Percentiles rank a stretch among this genome's conserved stretches.
Evolutionary conservation across 2,113 vertebrate genomes (phyloP).

Genomic region (Aldabrachelys gigantea): DNA sequence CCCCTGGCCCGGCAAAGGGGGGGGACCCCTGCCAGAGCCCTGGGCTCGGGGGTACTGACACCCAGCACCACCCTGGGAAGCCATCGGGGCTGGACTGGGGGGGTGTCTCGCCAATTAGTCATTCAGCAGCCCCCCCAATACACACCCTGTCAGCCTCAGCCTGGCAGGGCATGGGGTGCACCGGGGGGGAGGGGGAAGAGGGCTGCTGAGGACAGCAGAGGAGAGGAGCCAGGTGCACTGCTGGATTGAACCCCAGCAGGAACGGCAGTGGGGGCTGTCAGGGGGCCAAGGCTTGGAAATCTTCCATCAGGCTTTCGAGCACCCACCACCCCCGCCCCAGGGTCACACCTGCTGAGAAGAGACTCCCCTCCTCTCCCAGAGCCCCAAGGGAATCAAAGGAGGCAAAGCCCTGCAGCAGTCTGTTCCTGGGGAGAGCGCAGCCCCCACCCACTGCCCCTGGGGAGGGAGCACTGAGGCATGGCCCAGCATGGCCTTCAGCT

Average conservation of each 20-base stretch:
- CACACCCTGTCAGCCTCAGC: neutral
- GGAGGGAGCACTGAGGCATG: neutral
- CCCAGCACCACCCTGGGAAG: too few species aligned
- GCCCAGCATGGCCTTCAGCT: neutral
- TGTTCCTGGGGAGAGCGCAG: too few species aligned
- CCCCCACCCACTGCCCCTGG: neutral
- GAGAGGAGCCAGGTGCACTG: neutral
- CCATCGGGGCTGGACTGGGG: neutral
- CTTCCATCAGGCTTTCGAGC: neutral
- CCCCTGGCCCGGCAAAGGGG: neutral
- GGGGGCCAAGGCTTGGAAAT: neutral
- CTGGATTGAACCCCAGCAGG: too few species aligned
- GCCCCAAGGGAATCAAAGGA: neutral
- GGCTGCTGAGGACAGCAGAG: neutral
- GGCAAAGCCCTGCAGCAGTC: too few species aligned
- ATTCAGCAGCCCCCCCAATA: neutral
- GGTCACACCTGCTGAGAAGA: neutral
- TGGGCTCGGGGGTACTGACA: too few species aligned
- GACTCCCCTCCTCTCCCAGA: accelerated
- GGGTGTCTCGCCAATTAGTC: too few species aligned
- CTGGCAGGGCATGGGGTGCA: too few species aligned
- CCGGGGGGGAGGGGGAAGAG: neutral
- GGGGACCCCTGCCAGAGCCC: neutral
- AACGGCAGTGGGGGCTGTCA: too few species aligned
- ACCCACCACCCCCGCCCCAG: too few species aligned